These are phyloP conservation scores for Drosophila cardini DNA, from an alignment of 1,140 invertebrate genomes.

Conservation along the genomic window DNA sequence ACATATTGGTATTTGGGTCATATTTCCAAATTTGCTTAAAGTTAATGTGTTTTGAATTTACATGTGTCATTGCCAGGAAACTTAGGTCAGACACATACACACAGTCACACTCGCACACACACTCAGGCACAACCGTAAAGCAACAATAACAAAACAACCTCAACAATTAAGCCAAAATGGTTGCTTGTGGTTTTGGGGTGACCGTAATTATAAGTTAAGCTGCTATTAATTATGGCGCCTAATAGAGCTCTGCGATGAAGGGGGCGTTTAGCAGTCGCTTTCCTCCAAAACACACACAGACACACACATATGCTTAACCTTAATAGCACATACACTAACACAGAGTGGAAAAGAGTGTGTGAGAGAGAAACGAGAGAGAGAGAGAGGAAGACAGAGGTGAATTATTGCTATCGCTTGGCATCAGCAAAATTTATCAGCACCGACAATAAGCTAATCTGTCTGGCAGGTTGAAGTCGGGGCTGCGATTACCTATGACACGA, in stretches of 20 bases:
- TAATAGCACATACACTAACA: slow-evolving; percentile 17
- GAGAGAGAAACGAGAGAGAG: too few species aligned
- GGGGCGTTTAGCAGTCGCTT: slow-evolving; percentile 5
- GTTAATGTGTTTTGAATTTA: slow-evolving; percentile 29
- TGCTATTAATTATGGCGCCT: slow-evolving; percentile 79
- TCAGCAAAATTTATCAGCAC: slow-evolving; percentile 61
- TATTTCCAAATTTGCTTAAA: not conserved
- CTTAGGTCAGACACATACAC: too few species aligned
- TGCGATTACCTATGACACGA: slow-evolving; percentile 30
- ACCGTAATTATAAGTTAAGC: slow-evolving; percentile 82
- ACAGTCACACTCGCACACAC: slow-evolving; percentile 8
- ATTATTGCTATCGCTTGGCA: slow-evolving; percentile 38
- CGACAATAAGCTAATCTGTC: slow-evolving; percentile 63
- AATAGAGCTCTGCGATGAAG: slow-evolving; percentile 38
- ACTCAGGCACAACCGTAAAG: not conserved
- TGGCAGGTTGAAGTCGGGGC: slow-evolving; percentile 58
- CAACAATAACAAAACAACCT: slow-evolving; percentile 56
- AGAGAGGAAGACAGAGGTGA: not conserved
- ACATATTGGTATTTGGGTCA: slow-evolving; percentile 19
- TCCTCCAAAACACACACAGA: not conserved
- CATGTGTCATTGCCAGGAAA: slow-evolving; percentile 16
- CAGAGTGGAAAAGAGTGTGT: too few species aligned
- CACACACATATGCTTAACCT: slow-evolving; percentile 56
- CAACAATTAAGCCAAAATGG: slow-evolving; percentile 78
- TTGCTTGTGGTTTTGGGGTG: slow-evolving; percentile 72